A percentile compares a stretch with the other conserved stretches of the same genome.
phyloP scores from a whole-genome alignment of 2,113 vertebrate species.

The Hystrix cristata region DNA sequence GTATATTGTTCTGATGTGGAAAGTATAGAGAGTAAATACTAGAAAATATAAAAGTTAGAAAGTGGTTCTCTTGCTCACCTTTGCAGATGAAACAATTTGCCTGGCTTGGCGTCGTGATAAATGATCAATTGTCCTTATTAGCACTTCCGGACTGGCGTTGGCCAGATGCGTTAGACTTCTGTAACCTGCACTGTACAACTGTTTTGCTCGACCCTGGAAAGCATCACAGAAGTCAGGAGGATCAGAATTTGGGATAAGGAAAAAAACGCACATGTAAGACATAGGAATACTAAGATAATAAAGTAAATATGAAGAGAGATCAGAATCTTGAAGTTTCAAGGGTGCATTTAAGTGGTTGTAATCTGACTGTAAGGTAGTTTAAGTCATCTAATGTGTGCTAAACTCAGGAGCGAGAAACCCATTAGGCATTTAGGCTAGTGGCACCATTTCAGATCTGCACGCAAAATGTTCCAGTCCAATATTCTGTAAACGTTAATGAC shows the following conservation, averaged over 20 bases:
- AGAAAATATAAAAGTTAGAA: background rate
- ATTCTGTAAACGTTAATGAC: background rate
- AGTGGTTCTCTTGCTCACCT: conserved; percentile 87
- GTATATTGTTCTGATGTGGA: fast-evolving
- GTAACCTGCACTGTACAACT: conserved; percentile 94
- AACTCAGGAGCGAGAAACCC: background rate
- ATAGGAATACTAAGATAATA: background rate
- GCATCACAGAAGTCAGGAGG: conserved; percentile 40
- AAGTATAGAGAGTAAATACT: background rate
- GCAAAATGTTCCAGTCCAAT: background rate
- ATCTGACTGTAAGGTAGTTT: background rate
- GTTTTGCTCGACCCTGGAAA: conserved; percentile 94
- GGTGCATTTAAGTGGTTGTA: background rate
- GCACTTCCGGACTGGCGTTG: conserved; percentile 91
- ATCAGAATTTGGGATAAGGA: conserved; percentile 45
- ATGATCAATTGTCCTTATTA: conserved; percentile 90
- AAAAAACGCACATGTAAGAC: conserved; percentile 2
- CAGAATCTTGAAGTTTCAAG: conserved; percentile 24
- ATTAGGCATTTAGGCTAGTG: background rate
- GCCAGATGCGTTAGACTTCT: conserved; percentile 94
- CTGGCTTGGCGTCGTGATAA: conserved; percentile 92
- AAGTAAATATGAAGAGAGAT: conserved; percentile 10
- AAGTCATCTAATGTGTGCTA: background rate
- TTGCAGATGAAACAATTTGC: conserved; percentile 95
- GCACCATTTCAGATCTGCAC: background rate